Base-by-base conservation (phyloP, 2,888 invertebrate species). In the Bimastos eiseni region DNA sequence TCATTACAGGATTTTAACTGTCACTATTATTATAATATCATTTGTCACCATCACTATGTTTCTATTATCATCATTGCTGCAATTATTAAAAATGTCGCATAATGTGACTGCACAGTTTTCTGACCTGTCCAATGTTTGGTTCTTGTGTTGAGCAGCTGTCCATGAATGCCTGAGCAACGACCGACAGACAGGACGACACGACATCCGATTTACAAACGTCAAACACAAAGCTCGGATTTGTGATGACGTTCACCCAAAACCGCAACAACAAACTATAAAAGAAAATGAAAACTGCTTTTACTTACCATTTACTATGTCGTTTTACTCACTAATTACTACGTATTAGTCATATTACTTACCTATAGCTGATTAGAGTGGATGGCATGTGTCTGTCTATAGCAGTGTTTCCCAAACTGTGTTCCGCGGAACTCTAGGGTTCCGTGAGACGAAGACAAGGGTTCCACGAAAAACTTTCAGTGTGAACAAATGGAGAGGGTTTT, bases 151-250 rank as follows among this genome's bases (percentile, higher is more conserved):
- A 98, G 96, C 99, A 99, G 90, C 99, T 99, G 96, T 99, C 99
- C 99, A 99, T 99, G 95, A 99, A 98, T 89, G 99, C 99, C 96
- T 99, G 99, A 95, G 99, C 99, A 94, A 99, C 98, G 91, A 99
- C 99, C 93, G 98, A 98, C 94, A 99, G 96, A 96, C 99, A 99
- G 91, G 98, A 98, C 96, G 99, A 99, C 94, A 99, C 99, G 93
- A 98, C 98, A 95, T 98, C 98, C 92, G 98, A 98, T 96, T 95
- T 99, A 96, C 98, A 98, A 94, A 99, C 98, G 96, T 99, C 99
- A 96, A 99, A 99, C 93, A 99, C 98, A 96, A 99, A 99, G 96
- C 99, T 98, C 90, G 99, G 99, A 96, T 99, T 99, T 96, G 99
- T 99, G 94, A 99, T 99, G 93, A 99, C 97, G 96, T 99, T 99